A percentile compares a stretch with the other conserved stretches of the same genome.
These are phyloP conservation scores for Ginglymostoma cirratum DNA, from an alignment of 2,113 vertebrate genomes.

Conservation along the genomic window DNA sequence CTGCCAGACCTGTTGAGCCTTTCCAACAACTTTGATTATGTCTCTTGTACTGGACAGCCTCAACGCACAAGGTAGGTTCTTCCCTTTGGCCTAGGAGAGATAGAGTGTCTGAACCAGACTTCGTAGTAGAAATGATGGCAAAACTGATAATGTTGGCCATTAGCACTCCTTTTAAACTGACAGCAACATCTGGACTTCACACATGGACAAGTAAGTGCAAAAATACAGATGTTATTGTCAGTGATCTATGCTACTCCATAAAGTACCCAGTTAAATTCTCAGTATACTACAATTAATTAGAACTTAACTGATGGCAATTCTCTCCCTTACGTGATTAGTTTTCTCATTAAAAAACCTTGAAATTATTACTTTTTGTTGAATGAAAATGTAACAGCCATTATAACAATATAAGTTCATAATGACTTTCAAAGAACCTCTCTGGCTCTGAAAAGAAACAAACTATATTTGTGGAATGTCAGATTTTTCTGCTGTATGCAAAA, in stretches of 20 bases:
- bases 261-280: neutral
- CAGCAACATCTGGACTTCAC: neutral
- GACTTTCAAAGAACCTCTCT: neutral
- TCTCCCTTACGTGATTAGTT: neutral
- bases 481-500: neutral
- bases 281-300: neutral
- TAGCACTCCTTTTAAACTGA: neutral
- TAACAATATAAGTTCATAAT: neutral
- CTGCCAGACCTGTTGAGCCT: no score
- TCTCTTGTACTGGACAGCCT: neutral
- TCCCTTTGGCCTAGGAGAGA: neutral
- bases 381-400: neutral
- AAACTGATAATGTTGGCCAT: neutral
- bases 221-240: neutral
- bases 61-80: neutral
- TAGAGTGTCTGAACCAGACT: neutral
- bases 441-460: neutral
- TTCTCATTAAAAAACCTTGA: neutral
- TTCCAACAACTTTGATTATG: no score
- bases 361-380: neutral
- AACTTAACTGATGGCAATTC: neutral
- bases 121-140: neutral
- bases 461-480: neutral
- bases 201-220: neutral
- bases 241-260: neutral